phyloP scores from a whole-genome alignment of 2,797 vertebrate genomes.

The Leucoraja ocellata region DNA sequence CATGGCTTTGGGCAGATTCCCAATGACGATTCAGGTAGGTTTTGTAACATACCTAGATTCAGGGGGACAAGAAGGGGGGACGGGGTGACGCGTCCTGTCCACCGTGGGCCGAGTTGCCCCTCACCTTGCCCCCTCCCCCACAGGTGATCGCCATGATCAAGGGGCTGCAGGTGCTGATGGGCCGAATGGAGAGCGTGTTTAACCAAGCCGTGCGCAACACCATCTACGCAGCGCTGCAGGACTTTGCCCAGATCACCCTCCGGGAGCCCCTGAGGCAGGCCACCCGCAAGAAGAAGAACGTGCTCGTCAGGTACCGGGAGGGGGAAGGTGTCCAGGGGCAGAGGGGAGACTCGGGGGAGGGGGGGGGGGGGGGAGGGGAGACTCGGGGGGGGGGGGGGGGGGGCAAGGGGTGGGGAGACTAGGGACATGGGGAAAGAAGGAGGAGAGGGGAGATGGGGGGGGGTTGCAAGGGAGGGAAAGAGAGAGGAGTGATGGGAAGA shows the following conservation, averaged over 20 bases:
- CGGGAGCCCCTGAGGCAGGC: constrained; percentile 93
- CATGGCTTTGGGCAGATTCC: no score
- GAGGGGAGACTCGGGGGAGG: not conserved
- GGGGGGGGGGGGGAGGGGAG: not conserved
- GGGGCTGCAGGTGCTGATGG: constrained; percentile 96
- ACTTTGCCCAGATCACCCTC: constrained; percentile 91
- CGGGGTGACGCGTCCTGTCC: no score
- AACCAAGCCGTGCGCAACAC: constrained; percentile 98
- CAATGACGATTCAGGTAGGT: no score
- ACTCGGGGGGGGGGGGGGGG: not conserved
- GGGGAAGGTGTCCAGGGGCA: no score
- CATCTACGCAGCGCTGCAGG: constrained; percentile 93
- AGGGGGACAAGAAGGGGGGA: no score
- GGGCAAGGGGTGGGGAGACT: accelerated
- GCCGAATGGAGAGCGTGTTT: constrained; percentile 96
- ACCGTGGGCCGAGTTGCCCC: no score
- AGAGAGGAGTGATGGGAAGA: no score
- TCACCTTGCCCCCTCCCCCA: not conserved
- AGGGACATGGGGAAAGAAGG: not conserved
- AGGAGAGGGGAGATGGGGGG: not conserved
- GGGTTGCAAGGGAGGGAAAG: not conserved
- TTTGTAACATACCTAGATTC: no score
- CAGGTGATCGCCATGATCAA: constrained; percentile 97
- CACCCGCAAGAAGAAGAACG: constrained; percentile 95
- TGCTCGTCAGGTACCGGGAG: constrained; percentile 74